Evolutionary conservation across 2,888 invertebrate species (phyloP), one percentile per base, ranked within the genome.

Genomic region (Hartigia nigra): DNA sequence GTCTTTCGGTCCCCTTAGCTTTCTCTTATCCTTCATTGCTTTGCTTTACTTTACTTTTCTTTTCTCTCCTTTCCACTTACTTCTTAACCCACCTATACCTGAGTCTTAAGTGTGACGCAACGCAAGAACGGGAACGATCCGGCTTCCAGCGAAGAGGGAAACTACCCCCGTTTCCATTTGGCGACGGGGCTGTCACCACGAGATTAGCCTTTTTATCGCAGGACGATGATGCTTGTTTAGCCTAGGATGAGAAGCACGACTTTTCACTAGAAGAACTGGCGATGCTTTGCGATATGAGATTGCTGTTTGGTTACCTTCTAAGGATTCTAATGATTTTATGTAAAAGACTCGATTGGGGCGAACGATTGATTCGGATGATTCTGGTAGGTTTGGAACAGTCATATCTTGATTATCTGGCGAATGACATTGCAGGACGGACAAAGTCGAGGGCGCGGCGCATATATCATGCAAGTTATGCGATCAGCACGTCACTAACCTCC

Each of bases 141-240:
- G 31, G 5, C 12, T n/a, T n/a, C 72, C 72, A 31, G 31, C 72
- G 1, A 14, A 55, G 23, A 23, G 39, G 55, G 55, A 55, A 23
- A 1, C 39, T 32, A 70, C 32, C 32, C 72, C 12, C 72, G 32
- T 31, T 72, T 32, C 72, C 72, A 72, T 72, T 72, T 72, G 31
- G 72, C 72, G 72, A 72, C 32, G 72, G 72, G 72, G 72, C 76
- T 79, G 78, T 79, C 78, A 76, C 76, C 78, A 31, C 76, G 76
- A 79, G 78, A 79, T 79, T 79, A 76, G 78, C 78, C 76, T 79
- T 79, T 76, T 79, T 76, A 76, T 79, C 78, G 76, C 55, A 74
- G 76, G 72, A 36, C 76, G 76, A 79, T 76, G 78, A 70, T 39
- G 76, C 78, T 79, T 79, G 74, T 76, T 79, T 79, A 79, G 78